Evolutionary conservation across 2,888 invertebrate genomes (phyloP), one percentile per base, ranked within the genome.

Genomic region (Galerucella pusilla): DNA sequence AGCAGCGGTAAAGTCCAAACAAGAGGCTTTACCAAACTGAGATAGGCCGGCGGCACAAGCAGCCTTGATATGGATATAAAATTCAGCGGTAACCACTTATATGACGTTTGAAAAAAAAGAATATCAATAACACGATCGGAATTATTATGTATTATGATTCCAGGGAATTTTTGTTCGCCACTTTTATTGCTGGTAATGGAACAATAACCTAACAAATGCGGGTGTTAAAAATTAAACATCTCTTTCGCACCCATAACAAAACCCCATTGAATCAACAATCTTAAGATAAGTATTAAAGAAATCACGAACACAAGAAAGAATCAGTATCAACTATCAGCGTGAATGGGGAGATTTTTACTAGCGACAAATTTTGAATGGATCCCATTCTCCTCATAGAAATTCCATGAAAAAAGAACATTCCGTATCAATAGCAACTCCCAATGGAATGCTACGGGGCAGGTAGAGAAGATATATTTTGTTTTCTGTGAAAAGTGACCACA

Each of bases 401-500:
- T 66, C 70, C 61, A 61, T 74, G 66, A 67, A 74, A 77, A 77
- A 77, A 77, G 77, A 77, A 77, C 77, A 77, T 77, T 77, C 77
- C 83, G 84, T 85, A 85, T 86, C 86, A 87, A 86, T 86, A 86
- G 86, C 83, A 81, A 83, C 83, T 84, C 84, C 84, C 84, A 81
- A 81, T 82, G 85, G 87, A 86, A 86, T 87, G 85, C 80, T 80
- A 83, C 79, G 80, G 82, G 83, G 85, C 85, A 86, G 85, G 84
- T 83, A 84, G 82, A 81, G 75, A 76, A 80, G 77, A 79, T 78
- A 80, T 80, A 85, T 86, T 87, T 87, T 87, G 86, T 86, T 86
- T 87, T 87, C 87, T 86, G 84, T 86, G 86, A 87, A 86, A 87
- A 87, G 86, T 87, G 87, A 87, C 87, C 87, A 87, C 87, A 87